Percentiles rank a stretch among this genome's conserved stretches.
Evolutionary conservation across 2,888 invertebrate species (phyloP).

Genomic region (Pinctada fucata): DNA sequence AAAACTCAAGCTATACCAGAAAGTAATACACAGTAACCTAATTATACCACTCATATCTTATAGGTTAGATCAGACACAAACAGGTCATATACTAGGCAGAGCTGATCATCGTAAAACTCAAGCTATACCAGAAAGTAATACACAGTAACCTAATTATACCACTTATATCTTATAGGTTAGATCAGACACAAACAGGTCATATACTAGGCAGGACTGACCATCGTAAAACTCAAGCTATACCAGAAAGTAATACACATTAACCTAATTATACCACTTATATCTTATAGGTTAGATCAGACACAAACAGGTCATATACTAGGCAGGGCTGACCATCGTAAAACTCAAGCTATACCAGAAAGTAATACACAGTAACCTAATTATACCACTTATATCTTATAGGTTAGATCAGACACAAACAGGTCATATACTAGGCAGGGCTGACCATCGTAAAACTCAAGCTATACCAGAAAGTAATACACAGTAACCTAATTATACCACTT

Average conservation of each 20-base stretch:
- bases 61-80: conserved; percentile 53
- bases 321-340: conserved; percentile 48
- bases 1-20: conserved; percentile 50
- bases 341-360: conserved; percentile 55
- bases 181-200: too few relatives aligned
- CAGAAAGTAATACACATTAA: too few relatives aligned
- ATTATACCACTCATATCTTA: too few relatives aligned
- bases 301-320: conserved; percentile 66
- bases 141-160: too few relatives aligned
- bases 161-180: too few relatives aligned
- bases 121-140: conserved; percentile 56
- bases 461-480: conserved; percentile 58
- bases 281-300: conserved; percentile 53
- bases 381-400: conserved; percentile 40
- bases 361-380: too few relatives aligned
- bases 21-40: too few relatives aligned
- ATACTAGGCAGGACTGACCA: too few relatives aligned
- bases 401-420: conserved; percentile 59
- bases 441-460: conserved; percentile 41
- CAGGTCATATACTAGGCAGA: conserved; percentile 65
- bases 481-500: too few relatives aligned
- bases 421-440: conserved; percentile 65
- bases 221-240: too few relatives aligned
- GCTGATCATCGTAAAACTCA: conserved; percentile 49
- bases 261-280: too few relatives aligned